These are phyloP conservation scores for Campylomormyrus tamandua DNA, from an alignment of 2,113 vertebrate species.

Conservation along the genomic window DNA sequence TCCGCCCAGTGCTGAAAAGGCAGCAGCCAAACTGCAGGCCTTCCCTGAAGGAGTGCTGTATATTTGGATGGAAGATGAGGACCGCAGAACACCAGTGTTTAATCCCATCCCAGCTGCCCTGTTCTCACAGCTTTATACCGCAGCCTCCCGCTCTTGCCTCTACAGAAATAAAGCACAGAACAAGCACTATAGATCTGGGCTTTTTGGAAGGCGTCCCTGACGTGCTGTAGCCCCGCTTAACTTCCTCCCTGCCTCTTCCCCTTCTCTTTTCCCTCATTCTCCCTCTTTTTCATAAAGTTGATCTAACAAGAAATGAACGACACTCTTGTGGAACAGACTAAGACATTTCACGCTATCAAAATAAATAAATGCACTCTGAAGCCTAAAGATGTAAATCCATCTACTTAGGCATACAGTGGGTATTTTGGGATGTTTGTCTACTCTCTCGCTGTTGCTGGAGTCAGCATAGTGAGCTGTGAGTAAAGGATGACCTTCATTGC, in stretches of 20 bases:
- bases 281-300: not conserved
- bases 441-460: not conserved
- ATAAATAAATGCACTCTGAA: not conserved
- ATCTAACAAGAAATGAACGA: not conserved
- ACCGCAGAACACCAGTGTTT: constrained; percentile 50
- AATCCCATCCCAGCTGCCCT: constrained; percentile 47
- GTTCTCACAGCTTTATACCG: constrained; percentile 7
- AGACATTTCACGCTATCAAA: not conserved
- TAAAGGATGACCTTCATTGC: not conserved
- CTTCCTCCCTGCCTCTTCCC: not conserved
- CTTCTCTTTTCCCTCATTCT: not conserved
- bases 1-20: constrained; percentile 40
- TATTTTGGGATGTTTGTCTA: not conserved
- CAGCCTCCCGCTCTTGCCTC: constrained; percentile 26
- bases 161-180: constrained; percentile 25
- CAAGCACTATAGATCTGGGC: constrained; percentile 14
- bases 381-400: constrained; percentile 1
- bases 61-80: constrained; percentile 36
- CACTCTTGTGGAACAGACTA: not conserved
- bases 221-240: not conserved
- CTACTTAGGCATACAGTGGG: not conserved
- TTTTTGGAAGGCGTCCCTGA: not conserved
- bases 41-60: constrained; percentile 35
- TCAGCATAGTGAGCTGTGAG: not conserved
- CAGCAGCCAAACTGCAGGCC: constrained; percentile 28